phyloP scores from a whole-genome alignment of 2,113 vertebrate species.

The Nerophis lumbriciformis region DNA sequence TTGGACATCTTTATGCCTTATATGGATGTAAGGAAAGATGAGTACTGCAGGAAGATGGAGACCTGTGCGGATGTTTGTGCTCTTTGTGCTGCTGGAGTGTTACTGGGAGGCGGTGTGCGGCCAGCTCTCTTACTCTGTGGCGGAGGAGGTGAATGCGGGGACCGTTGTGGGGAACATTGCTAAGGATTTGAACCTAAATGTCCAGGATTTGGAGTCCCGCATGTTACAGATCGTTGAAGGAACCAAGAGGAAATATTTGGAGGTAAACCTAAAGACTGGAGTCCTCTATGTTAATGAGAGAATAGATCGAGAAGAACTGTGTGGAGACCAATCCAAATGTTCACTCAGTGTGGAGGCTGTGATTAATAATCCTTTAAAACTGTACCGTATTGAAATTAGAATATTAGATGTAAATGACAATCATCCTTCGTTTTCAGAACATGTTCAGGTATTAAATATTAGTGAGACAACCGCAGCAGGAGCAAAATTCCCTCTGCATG shows the following conservation, averaged over 20 bases:
- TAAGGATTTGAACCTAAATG: constrained; percentile 52
- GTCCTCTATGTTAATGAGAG: constrained; percentile 54
- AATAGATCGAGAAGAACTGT: constrained; percentile 59
- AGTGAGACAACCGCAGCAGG: constrained; percentile 39
- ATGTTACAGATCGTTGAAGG: constrained; percentile 55
- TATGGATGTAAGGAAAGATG: constrained; percentile 36
- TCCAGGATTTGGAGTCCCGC: constrained; percentile 52
- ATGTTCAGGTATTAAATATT: neutral
- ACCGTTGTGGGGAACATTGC: constrained; percentile 59
- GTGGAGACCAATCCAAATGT: constrained; percentile 39
- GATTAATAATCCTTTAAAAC: constrained; percentile 50
- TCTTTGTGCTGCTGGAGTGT: constrained; percentile 33
- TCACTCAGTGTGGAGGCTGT: constrained; percentile 51
- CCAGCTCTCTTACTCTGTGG: constrained; percentile 51
- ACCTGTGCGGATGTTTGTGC: constrained; percentile 22
- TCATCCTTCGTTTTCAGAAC: constrained; percentile 34
- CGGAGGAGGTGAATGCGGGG: constrained; percentile 59
- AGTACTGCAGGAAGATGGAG: constrained; percentile 1
- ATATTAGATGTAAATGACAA: constrained; percentile 64
- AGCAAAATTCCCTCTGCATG: constrained; percentile 45
- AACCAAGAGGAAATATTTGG: constrained; percentile 54
- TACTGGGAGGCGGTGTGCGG: constrained; percentile 30
- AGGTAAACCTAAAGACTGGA: constrained; percentile 60
- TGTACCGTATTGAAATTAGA: constrained; percentile 53
- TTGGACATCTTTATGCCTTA: neutral